Evolutionary conservation across 2,113 vertebrate genomes (phyloP), one percentile per base, ranked within the genome.

Genomic region (Lanius collurio): DNA sequence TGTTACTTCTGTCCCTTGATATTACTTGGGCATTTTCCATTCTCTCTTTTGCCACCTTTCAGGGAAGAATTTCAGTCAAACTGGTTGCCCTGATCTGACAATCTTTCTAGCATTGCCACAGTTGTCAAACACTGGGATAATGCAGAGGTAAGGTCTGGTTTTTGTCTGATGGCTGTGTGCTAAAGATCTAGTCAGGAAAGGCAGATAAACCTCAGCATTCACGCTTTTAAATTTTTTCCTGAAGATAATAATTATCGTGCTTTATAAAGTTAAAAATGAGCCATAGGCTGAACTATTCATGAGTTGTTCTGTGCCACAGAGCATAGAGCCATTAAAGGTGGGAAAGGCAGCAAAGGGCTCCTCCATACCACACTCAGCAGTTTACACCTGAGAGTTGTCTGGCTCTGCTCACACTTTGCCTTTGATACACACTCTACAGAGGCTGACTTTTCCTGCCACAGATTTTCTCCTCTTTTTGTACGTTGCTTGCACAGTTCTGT

Each of bases 191-290:
- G 33, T 47, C 80, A 21, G 68, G 60, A 78, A 95, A 94, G 42
- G 80, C 73, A 95, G 84, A 97, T 57, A 96, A 80, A 83, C 55
- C 55, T 86, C 24, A 10, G 64, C 41, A 35, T 33, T 83, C 30
- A 65, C 80, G 39, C 56, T 76, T 71, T 78, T 56, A 21, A 50
- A 83, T 24, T 2, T 24, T 81, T 93, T 62, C 91, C 76, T 78
- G 33, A 31, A 87, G 91, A 55, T 81, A 83, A 78, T 47, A 86
- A 75, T 49, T 87, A 24, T 31, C 13, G 15, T 60, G 49, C 44
- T 55, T 90, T 74, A 50, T n/a, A 31, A 91, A 85, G 63, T 63
- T 41, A 67, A 83, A 90, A 86, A 89, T 63, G 67, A 93, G 23
- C 12, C 9, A 7, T 27, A 19, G 26, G 55, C 79, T 94, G 70